Evolutionary conservation across 30 jellyfish, hydroid and myxozoan genomes (phyloP).

Genomic region (Phacellophora camtschatica): DNA sequence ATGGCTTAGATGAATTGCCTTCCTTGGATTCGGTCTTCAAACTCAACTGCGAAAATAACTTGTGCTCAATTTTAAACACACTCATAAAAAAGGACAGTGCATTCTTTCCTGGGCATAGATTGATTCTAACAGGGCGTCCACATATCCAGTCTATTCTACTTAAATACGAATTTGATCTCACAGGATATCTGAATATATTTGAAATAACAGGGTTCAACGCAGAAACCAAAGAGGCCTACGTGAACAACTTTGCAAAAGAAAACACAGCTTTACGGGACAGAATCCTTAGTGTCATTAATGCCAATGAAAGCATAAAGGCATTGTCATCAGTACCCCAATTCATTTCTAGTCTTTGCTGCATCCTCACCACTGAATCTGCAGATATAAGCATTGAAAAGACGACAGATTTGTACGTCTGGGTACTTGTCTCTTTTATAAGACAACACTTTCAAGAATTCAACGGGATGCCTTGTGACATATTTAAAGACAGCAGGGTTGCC

Average conservation of each 20-base stretch:
- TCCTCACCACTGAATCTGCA: constrained; percentile 1
- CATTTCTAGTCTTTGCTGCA: constrained; percentile 25
- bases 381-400: background rate
- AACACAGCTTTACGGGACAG: background rate
- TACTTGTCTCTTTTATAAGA: constrained; percentile 6
- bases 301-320: background rate
- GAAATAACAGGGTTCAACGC: constrained; percentile 20
- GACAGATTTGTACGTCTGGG: constrained; percentile 42
- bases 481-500: background rate
- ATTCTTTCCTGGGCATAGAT: constrained; percentile 21
- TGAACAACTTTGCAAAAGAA: constrained; percentile 9
- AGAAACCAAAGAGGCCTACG: background rate
- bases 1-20: constrained; percentile 33
- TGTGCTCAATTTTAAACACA: background rate
- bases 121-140: constrained; percentile 41
- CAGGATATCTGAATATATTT: background rate
- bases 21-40: constrained; percentile 6
- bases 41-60: background rate
- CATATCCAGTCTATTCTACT: constrained; percentile 16
- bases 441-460: constrained; percentile 15
- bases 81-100: constrained; percentile 8
- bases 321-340: constrained; percentile 37
- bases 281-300: background rate
- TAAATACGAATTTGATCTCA: background rate
- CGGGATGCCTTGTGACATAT: constrained; percentile 10